Evolutionary conservation across 2,113 vertebrate species (phyloP), one percentile per base, ranked within the genome.

Genomic region (Thamnophis sirtalis): DNA sequence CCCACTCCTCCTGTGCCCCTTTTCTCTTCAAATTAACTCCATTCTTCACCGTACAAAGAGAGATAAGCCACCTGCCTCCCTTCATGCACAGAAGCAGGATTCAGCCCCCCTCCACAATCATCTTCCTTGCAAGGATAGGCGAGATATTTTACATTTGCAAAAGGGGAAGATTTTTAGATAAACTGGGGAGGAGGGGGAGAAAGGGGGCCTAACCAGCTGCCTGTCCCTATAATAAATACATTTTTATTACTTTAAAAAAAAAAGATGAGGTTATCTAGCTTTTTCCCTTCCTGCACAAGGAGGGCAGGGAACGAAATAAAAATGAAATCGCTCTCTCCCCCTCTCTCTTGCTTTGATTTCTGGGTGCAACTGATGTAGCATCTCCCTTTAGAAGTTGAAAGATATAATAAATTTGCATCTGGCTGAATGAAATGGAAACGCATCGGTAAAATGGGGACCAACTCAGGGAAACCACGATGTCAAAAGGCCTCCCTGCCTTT

Each of bases 1-100:
- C 15, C n/a, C 10, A 11, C 54, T 56, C n/a, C 22, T 43, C 48
- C 54, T 26, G 6, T 68, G 17, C 2, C 26, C 60, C 88, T 60
- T 89, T 89, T 68, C 60, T 68, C 63, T 89, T 68, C 88, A 89
- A 89, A 89, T 89, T 89, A 89, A 89, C 43, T 89, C 60, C 88
- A 89, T 89, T 56, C 88, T 60, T 89, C 58, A 89, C 60, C 24
- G 15, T 28, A 48, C 88, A 63, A n/a, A 63, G 88, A 33, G 58
- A 89, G 88, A 89, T 89, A 89, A 89, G 48, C 88, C 88, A 89
- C 58, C 88, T 89, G 88, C 88, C 58, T 48, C 43, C 58, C 43
- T 8, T 50, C 43, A 26, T 43, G 28, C 26, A 63, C 24, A 19
- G 58, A 68, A 50, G 88, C 56, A 9, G 58, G 58, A 49, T 28